phyloP scores from a whole-genome alignment of 2,113 vertebrate genomes.

The Garra rufa region DNA sequence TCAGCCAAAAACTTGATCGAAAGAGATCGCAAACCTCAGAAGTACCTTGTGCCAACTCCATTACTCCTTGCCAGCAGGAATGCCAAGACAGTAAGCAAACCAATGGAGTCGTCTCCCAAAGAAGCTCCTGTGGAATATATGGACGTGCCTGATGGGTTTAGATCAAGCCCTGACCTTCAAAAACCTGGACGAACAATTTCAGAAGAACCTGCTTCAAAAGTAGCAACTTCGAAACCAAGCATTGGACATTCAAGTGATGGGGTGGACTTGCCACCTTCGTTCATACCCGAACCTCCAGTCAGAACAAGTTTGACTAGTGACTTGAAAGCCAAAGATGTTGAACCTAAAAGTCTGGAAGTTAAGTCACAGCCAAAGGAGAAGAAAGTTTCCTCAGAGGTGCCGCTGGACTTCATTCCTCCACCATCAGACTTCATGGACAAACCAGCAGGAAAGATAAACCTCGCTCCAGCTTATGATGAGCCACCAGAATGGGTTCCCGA shows the following conservation, averaged over 20 bases:
- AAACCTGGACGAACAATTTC: background rate
- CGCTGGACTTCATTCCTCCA: conserved; percentile 69
- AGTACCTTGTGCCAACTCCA: conserved; percentile 53
- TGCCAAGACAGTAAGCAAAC: conserved; percentile 28
- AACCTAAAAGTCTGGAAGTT: background rate
- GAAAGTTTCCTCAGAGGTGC: conserved; percentile 25
- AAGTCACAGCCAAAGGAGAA: background rate
- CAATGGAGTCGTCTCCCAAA: background rate
- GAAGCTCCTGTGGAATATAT: conserved; percentile 13
- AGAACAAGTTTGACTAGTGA: background rate
- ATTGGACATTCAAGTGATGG: background rate
- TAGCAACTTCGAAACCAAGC: background rate
- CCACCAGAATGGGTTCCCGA: conserved; percentile 16
- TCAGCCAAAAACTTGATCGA: conserved; percentile 31
- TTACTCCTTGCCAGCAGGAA: conserved; percentile 53
- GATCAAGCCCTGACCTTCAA: conserved; percentile 37
- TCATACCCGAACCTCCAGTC: conserved; percentile 53
- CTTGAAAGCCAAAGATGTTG: conserved; percentile 19
- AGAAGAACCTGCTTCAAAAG: background rate
- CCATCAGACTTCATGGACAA: conserved; percentile 79
- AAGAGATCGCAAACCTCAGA: conserved; percentile 6
- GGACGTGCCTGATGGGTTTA: conserved; percentile 17
- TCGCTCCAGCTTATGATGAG: background rate
- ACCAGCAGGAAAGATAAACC: conserved; percentile 5
- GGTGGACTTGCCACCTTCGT: conserved; percentile 49